Base-by-base conservation (phyloP, 2,797 vertebrate genomes). In the Leptatherina wallacei region DNA sequence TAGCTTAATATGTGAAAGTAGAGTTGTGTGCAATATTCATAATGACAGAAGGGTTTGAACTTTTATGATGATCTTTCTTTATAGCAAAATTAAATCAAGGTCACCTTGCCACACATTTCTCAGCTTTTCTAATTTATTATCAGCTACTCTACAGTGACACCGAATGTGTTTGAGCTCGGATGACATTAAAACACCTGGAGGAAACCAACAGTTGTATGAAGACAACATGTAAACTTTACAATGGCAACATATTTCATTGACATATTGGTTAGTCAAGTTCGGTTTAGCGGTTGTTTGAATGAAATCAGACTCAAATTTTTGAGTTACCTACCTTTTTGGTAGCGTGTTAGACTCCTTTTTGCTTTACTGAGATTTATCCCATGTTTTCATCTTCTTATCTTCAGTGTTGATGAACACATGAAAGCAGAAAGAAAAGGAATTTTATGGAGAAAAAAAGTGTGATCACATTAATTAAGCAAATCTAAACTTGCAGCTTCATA, bases 321-420 rank as follows among this genome's bases (percentile, higher is more conserved):
- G 6, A 65, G 10, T 65, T 24, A 58, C 75, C 27, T 73, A 84
- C 83, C 83, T 76, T 77, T 65, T 32, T 58, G 49, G 76, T 70
- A 56, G 29, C 61, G 58, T 40, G 29, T 70, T 71, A 62, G 52
- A 73, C 38, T 75, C 6, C 52, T 68, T 49, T 70, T 44, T 47
- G 47, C 51, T 65, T 33, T 42, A 22, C 44, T 81, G 42, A 64
- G 51, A 42, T 70, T 60, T 33, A 75, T 47, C 30, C 81, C 77
- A 85, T 88, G 63, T 71, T 84, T 82, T 36, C 64, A 30, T 68
- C 33, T 22, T 32, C 38, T 61, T 29, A 38, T 75, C 70, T 78
- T 75, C 70, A 54, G 40, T 18, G 3, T 38, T 27, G 52, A 63
- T 62, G 13, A 61, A 64, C 42, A 67, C 44, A 69, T 74, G 51